phyloP scores from a whole-genome alignment of 2,113 vertebrate genomes.

The Edolisoma coerulescens region DNA sequence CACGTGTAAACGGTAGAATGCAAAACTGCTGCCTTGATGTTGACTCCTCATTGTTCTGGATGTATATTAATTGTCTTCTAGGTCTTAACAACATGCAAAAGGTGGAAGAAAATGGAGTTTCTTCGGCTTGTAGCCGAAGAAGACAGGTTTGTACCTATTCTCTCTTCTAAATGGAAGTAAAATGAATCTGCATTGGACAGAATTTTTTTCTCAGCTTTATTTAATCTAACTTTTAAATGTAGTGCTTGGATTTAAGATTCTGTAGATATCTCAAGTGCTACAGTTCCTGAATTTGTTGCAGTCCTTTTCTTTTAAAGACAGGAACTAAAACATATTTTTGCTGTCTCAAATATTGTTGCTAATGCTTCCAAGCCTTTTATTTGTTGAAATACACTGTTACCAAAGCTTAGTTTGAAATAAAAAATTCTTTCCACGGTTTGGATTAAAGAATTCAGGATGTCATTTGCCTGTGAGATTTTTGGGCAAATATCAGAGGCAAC shows the following conservation, averaged over 20 bases:
- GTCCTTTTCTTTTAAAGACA: background rate
- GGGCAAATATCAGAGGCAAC: background rate
- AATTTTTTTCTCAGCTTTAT: background rate
- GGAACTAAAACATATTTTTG: background rate
- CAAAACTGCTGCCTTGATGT: background rate
- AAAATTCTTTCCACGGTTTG: background rate
- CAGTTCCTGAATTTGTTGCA: background rate
- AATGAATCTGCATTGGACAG: background rate
- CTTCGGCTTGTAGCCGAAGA: background rate
- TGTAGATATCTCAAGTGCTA: background rate
- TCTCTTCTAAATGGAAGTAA: background rate
- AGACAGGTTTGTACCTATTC: conserved; percentile 41
- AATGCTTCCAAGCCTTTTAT: background rate
- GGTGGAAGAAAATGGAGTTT: background rate
- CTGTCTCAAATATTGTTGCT: background rate
- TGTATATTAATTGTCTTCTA: background rate
- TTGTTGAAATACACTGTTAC: background rate
- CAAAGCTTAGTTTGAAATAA: background rate
- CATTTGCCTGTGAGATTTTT: background rate
- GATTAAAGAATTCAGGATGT: background rate
- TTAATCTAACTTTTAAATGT: background rate
- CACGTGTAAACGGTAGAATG: background rate
- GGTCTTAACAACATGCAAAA: background rate
- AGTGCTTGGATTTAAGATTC: background rate
- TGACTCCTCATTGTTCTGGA: background rate